Percentiles rank a stretch among this genome's conserved stretches.
Conservation (phyloP, 2,113 vertebrate genomes). For the Callopanchax toddi region DNA sequence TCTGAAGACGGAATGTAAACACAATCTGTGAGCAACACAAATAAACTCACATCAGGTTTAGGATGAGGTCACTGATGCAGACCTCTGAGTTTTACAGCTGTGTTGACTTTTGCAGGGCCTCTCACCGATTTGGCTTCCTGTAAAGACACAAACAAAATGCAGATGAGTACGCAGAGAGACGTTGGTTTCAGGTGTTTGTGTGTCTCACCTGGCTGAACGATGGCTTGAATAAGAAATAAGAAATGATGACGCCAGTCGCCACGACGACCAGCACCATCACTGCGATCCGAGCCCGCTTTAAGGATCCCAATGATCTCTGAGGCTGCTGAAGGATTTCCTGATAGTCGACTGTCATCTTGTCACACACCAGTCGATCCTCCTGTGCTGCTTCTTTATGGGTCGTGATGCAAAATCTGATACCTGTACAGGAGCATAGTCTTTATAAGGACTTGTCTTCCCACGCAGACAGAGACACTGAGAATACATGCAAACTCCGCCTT, state of each 20-base stretch:
- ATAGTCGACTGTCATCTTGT: neutral
- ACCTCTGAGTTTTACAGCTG: conserved; percentile 6
- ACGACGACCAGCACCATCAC: conserved; percentile 20
- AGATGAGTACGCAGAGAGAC: neutral
- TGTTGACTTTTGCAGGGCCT: neutral
- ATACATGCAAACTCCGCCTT: conserved; percentile 24
- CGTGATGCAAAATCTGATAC: conserved; percentile 37
- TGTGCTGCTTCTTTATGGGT: conserved; percentile 30
- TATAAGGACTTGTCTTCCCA: conserved; percentile 54
- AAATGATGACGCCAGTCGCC: neutral
- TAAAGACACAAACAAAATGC: conserved; percentile 1
- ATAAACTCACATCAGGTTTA: neutral
- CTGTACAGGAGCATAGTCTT: conserved; percentile 5
- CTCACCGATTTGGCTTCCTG: neutral
- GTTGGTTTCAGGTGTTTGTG: neutral
- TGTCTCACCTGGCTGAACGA: conserved; percentile 46
- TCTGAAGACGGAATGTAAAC: conserved; percentile 19
- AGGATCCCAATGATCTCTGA: neutral
- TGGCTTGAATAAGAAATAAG: neutral
- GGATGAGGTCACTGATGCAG: conserved; percentile 9
- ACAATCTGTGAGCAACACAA: neutral
- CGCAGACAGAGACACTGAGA: conserved; percentile 34
- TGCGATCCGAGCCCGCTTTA: conserved; percentile 7
- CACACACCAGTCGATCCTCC: conserved; percentile 26
- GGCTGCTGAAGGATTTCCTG: neutral